phyloP scores from a whole-genome alignment of 92 coral and sea anemone genomes.

The Zoanthus sansibaricus region DNA sequence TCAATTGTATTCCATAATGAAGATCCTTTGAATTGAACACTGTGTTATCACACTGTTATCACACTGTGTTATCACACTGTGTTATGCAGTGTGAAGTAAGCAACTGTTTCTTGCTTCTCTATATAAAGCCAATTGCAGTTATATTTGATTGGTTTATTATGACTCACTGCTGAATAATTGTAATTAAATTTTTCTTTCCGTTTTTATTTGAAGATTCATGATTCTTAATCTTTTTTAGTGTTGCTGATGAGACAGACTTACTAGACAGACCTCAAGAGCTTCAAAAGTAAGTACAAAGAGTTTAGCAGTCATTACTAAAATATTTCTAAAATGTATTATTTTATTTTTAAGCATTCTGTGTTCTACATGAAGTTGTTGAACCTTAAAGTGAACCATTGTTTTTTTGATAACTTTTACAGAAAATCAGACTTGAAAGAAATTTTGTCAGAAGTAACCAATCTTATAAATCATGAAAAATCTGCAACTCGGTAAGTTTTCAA shows the following conservation, averaged over 20 bases:
- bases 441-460: slow-evolving; percentile 65
- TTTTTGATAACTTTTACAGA: slow-evolving; percentile 25
- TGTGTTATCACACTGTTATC: too few species aligned
- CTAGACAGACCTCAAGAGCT: slow-evolving; percentile 5
- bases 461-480: slow-evolving; percentile 77
- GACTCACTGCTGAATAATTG: too few species aligned
- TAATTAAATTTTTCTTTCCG: too few species aligned
- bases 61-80: too few species aligned
- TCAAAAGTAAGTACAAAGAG: slow-evolving; percentile 4
- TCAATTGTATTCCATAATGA: too few species aligned
- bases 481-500: slow-evolving; percentile 65
- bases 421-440: slow-evolving; percentile 70
- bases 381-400: neutral
- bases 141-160: too few species aligned
- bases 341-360: neutral
- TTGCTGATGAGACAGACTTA: slow-evolving; percentile 5
- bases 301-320: neutral
- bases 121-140: too few species aligned
- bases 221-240: neutral
- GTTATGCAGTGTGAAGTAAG: too few species aligned
- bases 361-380: neutral
- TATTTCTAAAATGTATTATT: neutral
- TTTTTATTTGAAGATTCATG: too few species aligned
- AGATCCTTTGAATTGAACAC: too few species aligned
- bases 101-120: too few species aligned